Evolutionary conservation across 2,888 invertebrate genomes (phyloP), one percentile per base, ranked within the genome.

Genomic region (Dione vanillae): DNA sequence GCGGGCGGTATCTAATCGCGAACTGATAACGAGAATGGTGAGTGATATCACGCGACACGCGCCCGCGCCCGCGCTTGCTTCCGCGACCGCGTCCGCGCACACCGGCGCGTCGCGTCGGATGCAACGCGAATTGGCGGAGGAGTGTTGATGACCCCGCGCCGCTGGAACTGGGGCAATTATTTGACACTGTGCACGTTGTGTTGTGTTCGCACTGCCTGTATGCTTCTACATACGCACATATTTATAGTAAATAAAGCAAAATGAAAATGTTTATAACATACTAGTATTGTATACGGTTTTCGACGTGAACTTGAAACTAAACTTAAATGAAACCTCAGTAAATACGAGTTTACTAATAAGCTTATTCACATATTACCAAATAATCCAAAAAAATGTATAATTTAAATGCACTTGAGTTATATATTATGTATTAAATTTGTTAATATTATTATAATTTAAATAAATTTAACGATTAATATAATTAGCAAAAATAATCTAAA

Each of bases 1-100:
- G 89, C 87, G 81, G 79, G 71, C 85, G 83, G 80, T 86, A 88
- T 91, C 88, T 90, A 87, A 90, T 91, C 90, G 83, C 83, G 78
- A 76, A 86, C 87, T 83, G 85, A 85, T 85, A 85, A 79, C 79
- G 76, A 49, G 65, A 47, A 73, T 76, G 82, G 75, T 51, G 65
- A 51, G 73, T 76, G 82, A 80, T 83, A 83, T 76, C 80, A 72
- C 75, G 76, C 40, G n/a, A 16, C 19, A 37, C 67, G 56, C 47
- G 47, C 8, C 1, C 59, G 35, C 40, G 37, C 62, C 35, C 27
- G n/a, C n/a, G n/a, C n/a, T n/a, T n/a, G n/a, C n/a, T n/a, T n/a
- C n/a, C n/a, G n/a, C n/a, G n/a, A n/a, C n/a, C n/a, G n/a, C n/a
- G n/a, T n/a, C n/a, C n/a, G n/a, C n/a, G 11, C 20, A n/a, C 37